Evolutionary conservation across 2,888 invertebrate species (phyloP).

Genomic region (Mythimna loreyi): DNA sequence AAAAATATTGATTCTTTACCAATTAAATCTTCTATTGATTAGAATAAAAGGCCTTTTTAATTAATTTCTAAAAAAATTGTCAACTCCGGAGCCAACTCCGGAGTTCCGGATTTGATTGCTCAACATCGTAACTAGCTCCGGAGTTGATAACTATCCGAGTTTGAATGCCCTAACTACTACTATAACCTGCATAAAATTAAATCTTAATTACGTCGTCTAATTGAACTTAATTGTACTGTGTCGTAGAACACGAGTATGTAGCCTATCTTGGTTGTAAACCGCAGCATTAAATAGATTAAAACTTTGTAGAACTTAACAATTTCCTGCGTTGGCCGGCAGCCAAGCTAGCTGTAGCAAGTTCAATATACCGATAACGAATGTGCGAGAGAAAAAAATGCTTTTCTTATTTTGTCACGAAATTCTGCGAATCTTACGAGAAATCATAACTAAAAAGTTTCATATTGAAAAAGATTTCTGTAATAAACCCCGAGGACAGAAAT

Average conservation of each 20-base stretch:
- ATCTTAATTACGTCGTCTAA: background rate
- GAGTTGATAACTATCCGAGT: too few species aligned
- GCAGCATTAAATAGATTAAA: slow-evolving; percentile 54
- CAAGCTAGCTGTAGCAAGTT: slow-evolving; percentile 45
- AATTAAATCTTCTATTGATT: too few species aligned
- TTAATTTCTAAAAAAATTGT: too few species aligned
- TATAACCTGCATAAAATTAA: background rate
- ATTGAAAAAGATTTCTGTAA: background rate
- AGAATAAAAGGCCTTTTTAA: too few species aligned
- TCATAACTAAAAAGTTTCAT: background rate
- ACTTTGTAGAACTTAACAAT: slow-evolving; percentile 53
- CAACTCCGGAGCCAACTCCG: too few species aligned
- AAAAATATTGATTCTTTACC: too few species aligned
- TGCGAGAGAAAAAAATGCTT: slow-evolving; percentile 19
- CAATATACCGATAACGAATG: slow-evolving; percentile 44
- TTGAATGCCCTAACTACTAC: too few species aligned
- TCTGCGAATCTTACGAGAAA: slow-evolving; percentile 3
- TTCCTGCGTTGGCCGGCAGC: slow-evolving; percentile 48
- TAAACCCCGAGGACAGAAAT: background rate
- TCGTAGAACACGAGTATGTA: slow-evolving; percentile 5
- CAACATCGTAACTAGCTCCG: too few species aligned
- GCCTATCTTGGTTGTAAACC: slow-evolving; percentile 10
- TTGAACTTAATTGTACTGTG: background rate
- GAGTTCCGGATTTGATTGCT: too few species aligned
- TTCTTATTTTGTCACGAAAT: slow-evolving; percentile 14